phyloP scores from a whole-genome alignment of 2,113 vertebrate species.

The Crotophaga sulcirostris region DNA sequence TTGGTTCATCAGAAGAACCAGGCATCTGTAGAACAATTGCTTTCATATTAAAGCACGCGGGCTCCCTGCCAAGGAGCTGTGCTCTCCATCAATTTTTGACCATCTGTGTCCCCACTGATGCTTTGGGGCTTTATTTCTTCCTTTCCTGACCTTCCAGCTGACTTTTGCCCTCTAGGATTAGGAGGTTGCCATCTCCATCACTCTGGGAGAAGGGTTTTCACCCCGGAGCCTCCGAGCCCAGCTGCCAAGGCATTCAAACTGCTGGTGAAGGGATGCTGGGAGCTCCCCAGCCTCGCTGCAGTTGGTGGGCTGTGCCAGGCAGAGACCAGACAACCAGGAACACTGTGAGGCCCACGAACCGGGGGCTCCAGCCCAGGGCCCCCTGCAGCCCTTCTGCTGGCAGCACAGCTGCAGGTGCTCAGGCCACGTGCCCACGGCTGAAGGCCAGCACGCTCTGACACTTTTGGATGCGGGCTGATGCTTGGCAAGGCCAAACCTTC shows the following conservation, averaged over 20 bases:
- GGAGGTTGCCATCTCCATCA: background rate
- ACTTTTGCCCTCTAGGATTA: background rate
- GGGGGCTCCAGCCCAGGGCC: background rate
- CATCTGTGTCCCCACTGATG: background rate
- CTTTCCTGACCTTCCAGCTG: background rate
- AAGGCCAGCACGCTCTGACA: background rate
- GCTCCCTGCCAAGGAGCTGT: background rate
- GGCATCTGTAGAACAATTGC: background rate
- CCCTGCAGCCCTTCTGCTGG: background rate
- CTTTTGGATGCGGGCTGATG: background rate
- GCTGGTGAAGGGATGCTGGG: background rate
- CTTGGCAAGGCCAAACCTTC: background rate
- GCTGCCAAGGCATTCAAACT: background rate
- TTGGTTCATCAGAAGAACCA: background rate
- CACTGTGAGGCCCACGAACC: background rate
- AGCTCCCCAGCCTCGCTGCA: background rate
- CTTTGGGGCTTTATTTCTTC: background rate
- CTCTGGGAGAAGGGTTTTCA: background rate
- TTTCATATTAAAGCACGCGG: background rate
- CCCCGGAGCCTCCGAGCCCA: background rate
- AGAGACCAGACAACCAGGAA: background rate
- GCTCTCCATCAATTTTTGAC: background rate
- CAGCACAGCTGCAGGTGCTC: background rate
- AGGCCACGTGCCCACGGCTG: accelerated
- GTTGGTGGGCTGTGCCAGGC: background rate